phyloP scores from a whole-genome alignment of 2,888 invertebrate genomes.

The Gerris lacustris region DNA sequence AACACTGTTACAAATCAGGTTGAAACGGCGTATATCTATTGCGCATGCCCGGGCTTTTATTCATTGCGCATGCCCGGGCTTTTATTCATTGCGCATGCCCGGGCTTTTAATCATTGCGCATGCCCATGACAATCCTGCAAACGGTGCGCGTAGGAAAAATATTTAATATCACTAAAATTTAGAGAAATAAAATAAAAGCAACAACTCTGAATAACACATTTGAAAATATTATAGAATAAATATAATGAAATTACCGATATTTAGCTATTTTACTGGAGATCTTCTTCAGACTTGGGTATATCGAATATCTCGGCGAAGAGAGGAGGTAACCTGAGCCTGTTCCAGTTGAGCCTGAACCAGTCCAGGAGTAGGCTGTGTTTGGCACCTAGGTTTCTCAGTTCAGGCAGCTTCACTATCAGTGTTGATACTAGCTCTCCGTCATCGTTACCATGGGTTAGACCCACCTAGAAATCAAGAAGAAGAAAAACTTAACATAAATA shows the following conservation, averaged over 20 bases:
- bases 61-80: too few relatives aligned
- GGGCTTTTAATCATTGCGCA: too few relatives aligned
- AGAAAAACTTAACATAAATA: neutral
- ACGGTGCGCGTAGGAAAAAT: too few relatives aligned
- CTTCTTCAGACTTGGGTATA: conserved; percentile 75
- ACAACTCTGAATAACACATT: neutral
- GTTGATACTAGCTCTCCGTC: conserved; percentile 44
- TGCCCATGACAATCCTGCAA: too few relatives aligned
- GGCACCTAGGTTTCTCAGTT: conserved; percentile 64
- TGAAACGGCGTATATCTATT: too few relatives aligned
- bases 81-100: too few relatives aligned
- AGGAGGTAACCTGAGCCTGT: conserved; percentile 70
- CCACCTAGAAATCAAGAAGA: conserved; percentile 38
- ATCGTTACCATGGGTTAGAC: conserved; percentile 48
- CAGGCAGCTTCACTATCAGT: conserved; percentile 51
- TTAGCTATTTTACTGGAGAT: conserved; percentile 34
- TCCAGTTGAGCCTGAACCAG: conserved; percentile 87
- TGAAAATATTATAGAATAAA: neutral
- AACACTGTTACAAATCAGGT: too few relatives aligned
- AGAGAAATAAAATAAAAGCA: neutral
- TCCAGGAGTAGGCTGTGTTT: conserved; percentile 72
- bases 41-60: too few relatives aligned
- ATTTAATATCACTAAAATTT: neutral
- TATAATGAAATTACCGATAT: neutral
- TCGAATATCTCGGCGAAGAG: conserved; percentile 94